Base-by-base conservation (phyloP, 2,888 invertebrate genomes). In the Parascotia fuliginaria region DNA sequence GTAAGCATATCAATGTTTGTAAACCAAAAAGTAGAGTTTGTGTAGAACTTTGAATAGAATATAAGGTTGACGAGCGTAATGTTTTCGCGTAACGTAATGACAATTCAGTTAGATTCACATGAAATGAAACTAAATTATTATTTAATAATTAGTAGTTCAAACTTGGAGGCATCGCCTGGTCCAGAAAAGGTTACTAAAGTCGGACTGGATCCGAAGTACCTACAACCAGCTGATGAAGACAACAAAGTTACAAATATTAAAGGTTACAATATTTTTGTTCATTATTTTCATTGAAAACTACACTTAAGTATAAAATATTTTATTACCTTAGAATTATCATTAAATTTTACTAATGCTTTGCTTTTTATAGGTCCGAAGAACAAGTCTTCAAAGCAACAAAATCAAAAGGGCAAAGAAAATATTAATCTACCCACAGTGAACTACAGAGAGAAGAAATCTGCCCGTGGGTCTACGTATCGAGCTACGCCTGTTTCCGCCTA, bases 401-500 rank as follows among this genome's bases (percentile, higher is more conserved):
- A 42, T 34, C 65, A 59, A 43, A 81, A 75, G 58, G 90, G 87
- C 32, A 92, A 92, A 72, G 92, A 92, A 78, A 91, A 92, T 48
- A 63, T 77, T 19, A 79, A 81, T 47, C 68, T 92, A 43, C 92
- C 92, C 4, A 87, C 82, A 80, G 90, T 91, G 22, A 81, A 85
- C 60, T 92, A 91, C 58, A 85, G 83, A 56, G 89, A 90, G 70
- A 91, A 91, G 42, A 90, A 90, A 65, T 76, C 88, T 9, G 72
- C 85, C 2, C 78, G 82, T 53, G 70, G 74, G 28, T 70, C 73
- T n/a, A 85, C 86, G 0, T 87, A 87, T 58, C 77, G 89, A 32
- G 68, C 82, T 2, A 92, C 92, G 2, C 91, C 92, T 1, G 85
- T 90, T 2, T 92, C 92, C 3, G 92, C 92, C 19, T 92, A 92